A percentile compares a stretch with the other conserved stretches of the same genome.
Conservation (phyloP, 2,113 vertebrate genomes). For the Nymphicus hollandicus region DNA sequence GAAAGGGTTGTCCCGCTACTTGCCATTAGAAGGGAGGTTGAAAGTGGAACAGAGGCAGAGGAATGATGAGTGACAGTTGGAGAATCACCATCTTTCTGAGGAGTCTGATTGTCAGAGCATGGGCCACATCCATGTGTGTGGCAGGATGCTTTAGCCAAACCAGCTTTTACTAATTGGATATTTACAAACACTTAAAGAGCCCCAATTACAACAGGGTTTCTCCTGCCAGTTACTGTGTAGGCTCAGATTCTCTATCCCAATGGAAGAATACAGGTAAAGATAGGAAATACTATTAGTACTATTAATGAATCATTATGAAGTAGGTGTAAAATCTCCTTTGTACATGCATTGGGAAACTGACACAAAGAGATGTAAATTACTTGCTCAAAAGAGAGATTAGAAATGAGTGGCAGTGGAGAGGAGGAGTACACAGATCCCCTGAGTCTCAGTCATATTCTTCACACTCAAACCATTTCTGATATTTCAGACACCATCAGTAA, state of each 20-base stretch:
- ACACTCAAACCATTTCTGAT: neutral
- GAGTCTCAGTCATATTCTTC: neutral
- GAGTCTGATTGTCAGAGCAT: neutral
- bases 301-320: neutral
- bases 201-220: neutral
- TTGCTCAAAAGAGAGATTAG: neutral
- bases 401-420: neutral
- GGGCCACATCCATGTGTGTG: neutral
- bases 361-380: neutral
- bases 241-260: neutral
- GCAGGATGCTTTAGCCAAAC: neutral
- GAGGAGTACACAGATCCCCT: neutral
- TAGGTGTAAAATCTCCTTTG: neutral
- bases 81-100: neutral
- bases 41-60: neutral
- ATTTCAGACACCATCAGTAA: neutral
- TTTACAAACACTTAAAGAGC: neutral
- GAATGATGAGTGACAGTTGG: neutral
- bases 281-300: neutral
- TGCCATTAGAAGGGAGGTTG: neutral
- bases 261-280: neutral
- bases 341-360: neutral
- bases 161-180: neutral
- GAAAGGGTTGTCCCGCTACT: neutral
- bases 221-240: neutral